Percentiles rank a stretch among this genome's conserved stretches.
phyloP scores from a whole-genome alignment of 1,140 invertebrate genomes.

The Drosophila lowei region DNA sequence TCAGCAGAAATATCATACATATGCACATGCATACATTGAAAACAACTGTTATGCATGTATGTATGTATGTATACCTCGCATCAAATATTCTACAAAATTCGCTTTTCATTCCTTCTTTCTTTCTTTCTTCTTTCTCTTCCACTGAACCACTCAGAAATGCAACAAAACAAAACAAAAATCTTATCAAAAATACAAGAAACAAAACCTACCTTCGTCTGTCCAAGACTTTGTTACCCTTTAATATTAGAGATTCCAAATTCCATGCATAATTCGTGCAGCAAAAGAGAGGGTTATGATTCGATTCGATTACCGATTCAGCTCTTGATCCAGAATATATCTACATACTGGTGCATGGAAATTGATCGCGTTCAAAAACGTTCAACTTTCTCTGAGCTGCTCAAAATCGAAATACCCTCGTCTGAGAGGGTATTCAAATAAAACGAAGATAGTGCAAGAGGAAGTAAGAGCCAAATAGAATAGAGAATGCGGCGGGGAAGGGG shows the following conservation, averaged over 20 bases:
- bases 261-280: too few relatives aligned
- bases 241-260: too few relatives aligned
- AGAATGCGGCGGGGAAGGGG: constrained; percentile 12
- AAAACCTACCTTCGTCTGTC: too few relatives aligned
- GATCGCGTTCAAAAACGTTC: too few relatives aligned
- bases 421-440: constrained; percentile 25
- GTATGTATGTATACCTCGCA: constrained; percentile 12
- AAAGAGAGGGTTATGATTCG: too few relatives aligned
- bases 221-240: too few relatives aligned
- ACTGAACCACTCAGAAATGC: constrained; percentile 46
- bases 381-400: too few relatives aligned
- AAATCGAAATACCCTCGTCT: too few relatives aligned
- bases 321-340: too few relatives aligned
- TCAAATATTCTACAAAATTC: constrained; percentile 72
- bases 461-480: constrained; percentile 15
- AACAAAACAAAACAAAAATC: constrained; percentile 53
- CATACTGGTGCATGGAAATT: too few relatives aligned
- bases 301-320: too few relatives aligned
- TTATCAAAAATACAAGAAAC: constrained; percentile 60
- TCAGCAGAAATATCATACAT: constrained; percentile 1
- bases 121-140: neutral
- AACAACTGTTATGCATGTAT: neutral
- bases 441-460: constrained; percentile 34
- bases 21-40: neutral
- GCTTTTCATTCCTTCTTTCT: constrained; percentile 34